Evolutionary conservation across 2,888 invertebrate species (phyloP).

Genomic region (Anarsia innoxiella): DNA sequence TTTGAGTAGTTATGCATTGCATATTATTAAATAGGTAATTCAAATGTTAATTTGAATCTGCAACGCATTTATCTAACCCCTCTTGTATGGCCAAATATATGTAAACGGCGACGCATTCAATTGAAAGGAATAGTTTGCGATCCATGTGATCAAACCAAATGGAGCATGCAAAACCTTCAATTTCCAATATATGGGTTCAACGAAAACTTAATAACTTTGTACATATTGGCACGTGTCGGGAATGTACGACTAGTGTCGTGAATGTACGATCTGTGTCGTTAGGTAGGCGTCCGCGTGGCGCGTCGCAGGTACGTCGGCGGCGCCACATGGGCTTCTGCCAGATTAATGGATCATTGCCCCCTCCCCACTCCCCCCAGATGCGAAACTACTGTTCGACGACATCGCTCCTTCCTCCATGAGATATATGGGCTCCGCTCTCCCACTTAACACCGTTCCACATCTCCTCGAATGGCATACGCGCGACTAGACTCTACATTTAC

Average conservation of each 20-base stretch:
- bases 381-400: conserved; percentile 66
- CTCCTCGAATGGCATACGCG: background rate
- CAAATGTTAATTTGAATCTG: too few relatives aligned
- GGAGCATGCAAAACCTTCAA: conserved; percentile 11
- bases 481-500: conserved; percentile 4
- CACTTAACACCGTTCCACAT: conserved; percentile 38
- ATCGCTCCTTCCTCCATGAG: conserved; percentile 51
- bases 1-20: too few relatives aligned
- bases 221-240: conserved; percentile 21
- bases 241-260: conserved; percentile 41
- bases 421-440: conserved; percentile 47
- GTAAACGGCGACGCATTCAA: conserved; percentile 5
- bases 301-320: conserved; percentile 75
- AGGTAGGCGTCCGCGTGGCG: conserved; percentile 71
- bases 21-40: too few relatives aligned
- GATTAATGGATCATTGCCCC: conserved; percentile 90
- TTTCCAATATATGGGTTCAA: conserved; percentile 15
- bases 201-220: conserved; percentile 24
- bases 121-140: conserved; percentile 13
- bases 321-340: conserved; percentile 87
- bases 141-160: conserved; percentile 13
- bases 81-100: too few relatives aligned
- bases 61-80: too few relatives aligned
- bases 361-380: conserved; percentile 53
- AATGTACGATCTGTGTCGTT: conserved; percentile 59